Evolutionary conservation across 2,113 vertebrate species (phyloP).

Genomic region (Mastomys coucha): DNA sequence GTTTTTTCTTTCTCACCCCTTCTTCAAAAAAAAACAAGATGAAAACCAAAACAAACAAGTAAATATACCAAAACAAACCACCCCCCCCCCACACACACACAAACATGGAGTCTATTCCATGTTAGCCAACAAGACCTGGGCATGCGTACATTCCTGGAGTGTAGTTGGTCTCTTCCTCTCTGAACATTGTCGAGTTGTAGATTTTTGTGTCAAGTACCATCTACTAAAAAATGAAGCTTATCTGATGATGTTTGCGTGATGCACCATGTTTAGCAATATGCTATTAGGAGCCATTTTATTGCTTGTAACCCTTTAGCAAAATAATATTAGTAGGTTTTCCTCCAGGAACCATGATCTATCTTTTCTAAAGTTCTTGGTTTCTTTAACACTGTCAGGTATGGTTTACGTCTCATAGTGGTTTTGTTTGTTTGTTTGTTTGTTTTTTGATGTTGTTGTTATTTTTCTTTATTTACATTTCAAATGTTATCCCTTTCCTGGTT

Average conservation of each 20-base stretch:
- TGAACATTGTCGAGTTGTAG: background rate
- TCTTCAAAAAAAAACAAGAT: background rate
- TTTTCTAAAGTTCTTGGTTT: background rate
- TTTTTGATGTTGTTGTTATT: too few relatives aligned
- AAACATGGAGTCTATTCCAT: background rate
- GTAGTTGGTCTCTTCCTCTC: background rate
- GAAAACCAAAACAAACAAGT: background rate
- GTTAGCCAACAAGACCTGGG: background rate
- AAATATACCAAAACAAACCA: background rate
- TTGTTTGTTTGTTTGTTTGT: too few relatives aligned
- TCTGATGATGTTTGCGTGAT: background rate
- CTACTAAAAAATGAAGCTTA: background rate
- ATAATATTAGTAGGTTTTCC: background rate
- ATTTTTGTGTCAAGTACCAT: background rate
- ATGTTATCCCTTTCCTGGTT: too few relatives aligned
- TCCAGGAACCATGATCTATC: background rate
- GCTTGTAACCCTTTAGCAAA: background rate
- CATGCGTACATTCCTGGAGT: background rate
- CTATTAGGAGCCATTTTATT: background rate
- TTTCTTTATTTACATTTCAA: too few relatives aligned
- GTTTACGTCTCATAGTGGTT: background rate
- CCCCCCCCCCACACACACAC: background rate
- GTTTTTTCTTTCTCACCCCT: background rate
- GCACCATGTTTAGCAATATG: background rate
- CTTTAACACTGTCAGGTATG: background rate